phyloP scores from a whole-genome alignment of 2,888 invertebrate genomes.

The Eremobia ochroleuca region DNA sequence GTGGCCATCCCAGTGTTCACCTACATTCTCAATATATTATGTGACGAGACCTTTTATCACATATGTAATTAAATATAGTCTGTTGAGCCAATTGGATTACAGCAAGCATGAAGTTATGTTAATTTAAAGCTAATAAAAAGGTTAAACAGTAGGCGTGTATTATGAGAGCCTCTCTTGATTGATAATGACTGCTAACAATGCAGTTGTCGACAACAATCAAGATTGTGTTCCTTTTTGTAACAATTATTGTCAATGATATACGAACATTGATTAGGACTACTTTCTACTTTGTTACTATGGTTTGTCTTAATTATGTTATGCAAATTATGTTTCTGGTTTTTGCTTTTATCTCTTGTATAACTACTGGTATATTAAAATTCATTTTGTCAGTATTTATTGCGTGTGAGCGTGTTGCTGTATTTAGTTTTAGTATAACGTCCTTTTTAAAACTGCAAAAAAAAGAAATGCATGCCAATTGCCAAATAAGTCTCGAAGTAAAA shows the following conservation, averaged over 20 bases:
- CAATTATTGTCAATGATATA: conserved; percentile 59
- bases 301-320: conserved; percentile 9
- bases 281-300: conserved; percentile 38
- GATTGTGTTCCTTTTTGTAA: conserved; percentile 57
- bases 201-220: conserved; percentile 50
- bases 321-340: conserved; percentile 4
- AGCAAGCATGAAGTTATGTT: conserved; percentile 20
- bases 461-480: neutral
- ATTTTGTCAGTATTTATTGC: neutral
- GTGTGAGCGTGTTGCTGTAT: neutral
- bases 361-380: neutral
- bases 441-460: neutral
- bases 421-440: neutral
- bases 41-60: neutral
- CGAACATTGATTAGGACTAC: conserved; percentile 34
- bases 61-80: neutral
- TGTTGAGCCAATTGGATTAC: neutral
- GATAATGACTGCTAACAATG: conserved; percentile 62
- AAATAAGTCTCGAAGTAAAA: neutral
- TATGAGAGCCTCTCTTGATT: conserved; percentile 51
- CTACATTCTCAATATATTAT: neutral
- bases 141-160: conserved; percentile 53
- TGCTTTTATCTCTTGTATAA: neutral
- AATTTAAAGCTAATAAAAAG: conserved; percentile 40
- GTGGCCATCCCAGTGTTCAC: too few relatives aligned